Percentiles rank a stretch among this genome's conserved stretches.
Conservation (phyloP, 1,140 invertebrate genomes). For the Gonatopus flavifemur region DNA sequence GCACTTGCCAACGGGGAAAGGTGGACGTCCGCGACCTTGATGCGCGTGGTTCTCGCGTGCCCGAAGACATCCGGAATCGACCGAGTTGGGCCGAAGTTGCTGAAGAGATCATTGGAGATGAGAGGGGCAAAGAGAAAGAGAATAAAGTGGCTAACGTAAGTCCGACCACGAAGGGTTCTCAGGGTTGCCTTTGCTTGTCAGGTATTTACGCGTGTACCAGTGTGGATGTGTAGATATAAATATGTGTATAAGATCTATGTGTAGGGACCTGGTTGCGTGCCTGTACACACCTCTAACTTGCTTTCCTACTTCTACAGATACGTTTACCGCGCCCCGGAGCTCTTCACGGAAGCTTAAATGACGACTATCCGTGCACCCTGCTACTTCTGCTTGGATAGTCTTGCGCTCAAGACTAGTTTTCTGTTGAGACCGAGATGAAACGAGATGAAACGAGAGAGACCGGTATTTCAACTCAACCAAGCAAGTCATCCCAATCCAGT, state of each 20-base stretch:
- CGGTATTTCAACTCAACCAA: conserved; percentile 47
- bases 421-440: conserved; percentile 5
- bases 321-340: conserved; percentile 30
- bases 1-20: conserved; percentile 46
- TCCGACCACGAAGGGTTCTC: conserved; percentile 24
- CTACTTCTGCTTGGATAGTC: conserved; percentile 14
- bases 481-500: conserved; percentile 39
- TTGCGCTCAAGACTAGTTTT: conserved; percentile 27
- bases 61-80: conserved; percentile 43
- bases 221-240: too few species aligned
- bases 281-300: too few species aligned
- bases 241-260: too few species aligned
- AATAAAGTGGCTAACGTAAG: conserved; percentile 23
- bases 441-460: conserved; percentile 32
- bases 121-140: conserved; percentile 16
- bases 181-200: conserved; percentile 4
- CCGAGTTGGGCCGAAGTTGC: conserved; percentile 38
- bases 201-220: conserved; percentile 4
- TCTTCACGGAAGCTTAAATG: conserved; percentile 47
- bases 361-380: conserved; percentile 22
- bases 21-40: conserved; percentile 56
- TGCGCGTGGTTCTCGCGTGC: conserved; percentile 60
- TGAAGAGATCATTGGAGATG: neutral
- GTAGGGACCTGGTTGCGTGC: conserved; percentile 11
- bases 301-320: too few species aligned